Evolutionary conservation across 2,888 invertebrate genomes (phyloP), one percentile per base, ranked within the genome.

Genomic region (Opisthograptis luteolata): DNA sequence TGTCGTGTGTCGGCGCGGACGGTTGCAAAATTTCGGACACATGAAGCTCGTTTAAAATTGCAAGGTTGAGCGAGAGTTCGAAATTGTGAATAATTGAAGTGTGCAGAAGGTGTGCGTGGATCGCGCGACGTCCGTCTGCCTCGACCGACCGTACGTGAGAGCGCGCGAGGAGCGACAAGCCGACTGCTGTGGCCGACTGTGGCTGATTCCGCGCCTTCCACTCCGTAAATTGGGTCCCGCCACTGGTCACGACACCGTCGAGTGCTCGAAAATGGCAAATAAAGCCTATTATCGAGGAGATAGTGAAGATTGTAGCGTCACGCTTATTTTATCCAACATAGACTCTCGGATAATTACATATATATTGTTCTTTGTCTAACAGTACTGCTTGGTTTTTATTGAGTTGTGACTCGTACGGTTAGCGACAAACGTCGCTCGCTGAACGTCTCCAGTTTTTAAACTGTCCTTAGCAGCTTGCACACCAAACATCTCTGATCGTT

Each of bases 21-120:
- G 51, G 64, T 84, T 86, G 80, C 83, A 75, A 84, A 84, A 87
- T 77, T 73, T 70, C 60, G 68, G 65, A 72, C 69, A 70, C 66
- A 70, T 67, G 70, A 69, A 68, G 70, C 57, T 69, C 66, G 68
- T 66, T 69, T 64, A 47, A 34, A 47, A 71, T 68, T 64, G 67
- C 79, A 74, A 77, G 74, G 75, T 65, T 76, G 51, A 40, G 57
- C 58, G 66, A 67, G 62, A 73, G 60, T 66, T 65, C 64, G 58
- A 54, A 62, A 65, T 54, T 68, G 66, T 69, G 64, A 76, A 70
- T 72, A 72, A 68, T 68, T 62, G 56, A 61, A 63, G 62, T 66
- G 60, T 60, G 67, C 70, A 77, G 71, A 71, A 74, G 60, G 53
- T 36, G 52, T n/a, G n/a, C n/a, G n/a, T 48, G 56, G 58, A 54